Evolutionary conservation across 2,797 vertebrate genomes (phyloP), one percentile per base, ranked within the genome.

Genomic region (Phoxinus dragarum): DNA sequence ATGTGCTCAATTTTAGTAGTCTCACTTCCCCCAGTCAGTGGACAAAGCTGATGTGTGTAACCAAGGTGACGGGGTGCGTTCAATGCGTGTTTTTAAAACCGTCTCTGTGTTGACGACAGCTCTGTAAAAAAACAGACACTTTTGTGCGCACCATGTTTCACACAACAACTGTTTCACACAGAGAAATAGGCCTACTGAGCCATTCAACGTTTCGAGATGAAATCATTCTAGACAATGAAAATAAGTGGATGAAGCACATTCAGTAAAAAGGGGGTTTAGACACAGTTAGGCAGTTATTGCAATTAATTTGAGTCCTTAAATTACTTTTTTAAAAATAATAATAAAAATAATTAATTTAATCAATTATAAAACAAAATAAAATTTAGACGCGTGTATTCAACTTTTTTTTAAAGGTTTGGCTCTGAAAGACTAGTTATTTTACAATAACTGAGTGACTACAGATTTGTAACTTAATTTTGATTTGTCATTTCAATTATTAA

Each of bases 61-160:
- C 80, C 82, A 84, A 85, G 87, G 87, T 88, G 52, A 91, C 40
- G 14, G 16, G 10, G 56, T 69, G 69, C 42, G n/a, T 78, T 80
- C 27, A 4, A 21, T 59, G 67, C 59, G 9, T 66, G 40, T 69
- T 40, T 59, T 85, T 54, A 79, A 79, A 84, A 61, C 5, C 1
- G 52, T 72, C 66, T 78, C 11, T 0, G 68, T 64, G 34, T 80
- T 66, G 77, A 61, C 56, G n/a, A 66, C 67, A 73, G 54, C 40
- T 64, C 54, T 85, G 21, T 72, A 85, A 80, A 79, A 54, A 66
- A 31, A 80, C 23, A 36, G 27, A 80, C 76, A 66, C 68, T 80
- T 85, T 64, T 27, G 56, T n/a, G 31, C 21, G 6, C 36, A 23
- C 68, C 9, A 38, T 66, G 77, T 85, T 85, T 74, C 31, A 40